Evolutionary conservation across 2,888 invertebrate species (phyloP).

Genomic region (Drosophila suboccidentalis): DNA sequence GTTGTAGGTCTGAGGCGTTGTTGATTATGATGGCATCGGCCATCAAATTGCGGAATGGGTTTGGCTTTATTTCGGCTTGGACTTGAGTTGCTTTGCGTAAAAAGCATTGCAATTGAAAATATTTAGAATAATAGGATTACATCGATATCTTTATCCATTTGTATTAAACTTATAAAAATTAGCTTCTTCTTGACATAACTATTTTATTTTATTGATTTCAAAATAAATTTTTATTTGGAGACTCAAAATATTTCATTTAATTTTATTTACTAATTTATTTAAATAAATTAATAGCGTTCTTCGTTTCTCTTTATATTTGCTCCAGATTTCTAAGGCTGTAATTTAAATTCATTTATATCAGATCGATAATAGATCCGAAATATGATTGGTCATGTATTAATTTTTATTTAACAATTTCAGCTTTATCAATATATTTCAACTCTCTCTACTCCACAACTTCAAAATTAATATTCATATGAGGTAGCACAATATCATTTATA

Average conservation of each 20-base stretch:
- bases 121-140: slow-evolving; percentile 26
- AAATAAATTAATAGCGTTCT: too few species aligned
- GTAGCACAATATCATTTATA: slow-evolving; percentile 2
- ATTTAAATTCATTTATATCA: too few species aligned
- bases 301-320: too few species aligned
- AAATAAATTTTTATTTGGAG: not conserved
- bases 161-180: too few species aligned
- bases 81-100: slow-evolving; percentile 25
- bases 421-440: not conserved
- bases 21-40: slow-evolving; percentile 79
- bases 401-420: too few species aligned
- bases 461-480: slow-evolving; percentile 30
- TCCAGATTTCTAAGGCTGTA: too few species aligned
- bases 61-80: slow-evolving; percentile 34
- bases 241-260: not conserved
- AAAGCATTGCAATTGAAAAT: slow-evolving; percentile 39
- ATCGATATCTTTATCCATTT: too few species aligned
- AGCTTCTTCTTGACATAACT: too few species aligned
- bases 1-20: slow-evolving; percentile 51
- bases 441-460: not conserved
- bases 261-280: not conserved
- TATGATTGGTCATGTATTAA: too few species aligned
- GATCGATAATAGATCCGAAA: too few species aligned
- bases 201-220: too few species aligned
- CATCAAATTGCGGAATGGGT: slow-evolving; percentile 59